These are phyloP conservation scores for Apamea epomidion DNA, from an alignment of 2,888 invertebrate species.

Conservation along the genomic window DNA sequence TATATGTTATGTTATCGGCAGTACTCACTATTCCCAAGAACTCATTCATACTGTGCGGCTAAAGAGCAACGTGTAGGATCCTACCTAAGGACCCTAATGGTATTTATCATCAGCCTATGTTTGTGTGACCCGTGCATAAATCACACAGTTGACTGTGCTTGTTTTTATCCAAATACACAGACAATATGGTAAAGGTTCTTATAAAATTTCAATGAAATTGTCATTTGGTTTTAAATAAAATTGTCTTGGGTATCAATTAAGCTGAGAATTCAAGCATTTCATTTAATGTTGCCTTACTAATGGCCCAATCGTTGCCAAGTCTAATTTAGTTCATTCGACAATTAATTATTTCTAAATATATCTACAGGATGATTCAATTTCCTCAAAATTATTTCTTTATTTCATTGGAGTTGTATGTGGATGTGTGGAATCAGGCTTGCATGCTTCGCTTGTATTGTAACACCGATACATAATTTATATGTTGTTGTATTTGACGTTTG, in stretches of 20 bases:
- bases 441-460: slow-evolving; percentile 50
- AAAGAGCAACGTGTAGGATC: slow-evolving; percentile 88
- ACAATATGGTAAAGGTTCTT: slow-evolving; percentile 42
- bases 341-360: slow-evolving; percentile 20
- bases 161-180: slow-evolving; percentile 54
- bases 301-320: slow-evolving; percentile 8
- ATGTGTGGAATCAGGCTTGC: slow-evolving; percentile 49
- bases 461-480: slow-evolving; percentile 4
- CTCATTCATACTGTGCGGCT: slow-evolving; percentile 88
- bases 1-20: slow-evolving; percentile 79
- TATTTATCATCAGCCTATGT: slow-evolving; percentile 80
- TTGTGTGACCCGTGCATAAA: slow-evolving; percentile 59
- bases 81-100: slow-evolving; percentile 87
- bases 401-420: slow-evolving; percentile 63
- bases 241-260: background rate
- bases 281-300: slow-evolving; percentile 14
- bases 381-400: slow-evolving; percentile 30
- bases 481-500: background rate
- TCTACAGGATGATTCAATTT: slow-evolving; percentile 10
- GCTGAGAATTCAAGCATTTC: background rate
- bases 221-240: slow-evolving; percentile 1
- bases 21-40: slow-evolving; percentile 87
- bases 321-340: slow-evolving; percentile 21
- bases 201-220: slow-evolving; percentile 62
- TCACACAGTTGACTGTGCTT: slow-evolving; percentile 57